phyloP scores from a whole-genome alignment of 2,888 invertebrate genomes.

The Oasisia sp. region DNA sequence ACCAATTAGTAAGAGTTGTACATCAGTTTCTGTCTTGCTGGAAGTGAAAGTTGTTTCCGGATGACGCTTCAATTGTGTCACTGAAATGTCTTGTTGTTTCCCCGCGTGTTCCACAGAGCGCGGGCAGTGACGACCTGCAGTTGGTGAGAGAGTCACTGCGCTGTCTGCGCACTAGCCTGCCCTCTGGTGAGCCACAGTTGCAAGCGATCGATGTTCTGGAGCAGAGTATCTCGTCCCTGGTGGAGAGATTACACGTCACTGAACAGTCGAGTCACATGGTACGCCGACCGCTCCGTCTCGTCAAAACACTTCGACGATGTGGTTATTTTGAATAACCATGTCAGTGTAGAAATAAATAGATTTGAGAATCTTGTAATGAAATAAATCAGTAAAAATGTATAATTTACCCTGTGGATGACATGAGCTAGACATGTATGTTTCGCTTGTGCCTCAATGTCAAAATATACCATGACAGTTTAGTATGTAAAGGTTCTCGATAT shows the following conservation, averaged over 20 bases:
- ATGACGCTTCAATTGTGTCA: neutral
- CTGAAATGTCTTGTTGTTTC: neutral
- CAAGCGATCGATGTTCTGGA: slow-evolving; percentile 66
- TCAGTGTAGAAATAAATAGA: too few relatives aligned
- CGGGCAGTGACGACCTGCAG: slow-evolving; percentile 36
- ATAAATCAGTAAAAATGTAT: too few relatives aligned
- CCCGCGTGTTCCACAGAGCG: slow-evolving; percentile 28
- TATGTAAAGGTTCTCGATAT: too few relatives aligned
- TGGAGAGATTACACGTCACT: slow-evolving; percentile 58
- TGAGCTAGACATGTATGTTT: too few relatives aligned
- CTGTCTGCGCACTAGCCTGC: slow-evolving; percentile 62
- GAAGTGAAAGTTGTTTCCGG: neutral
- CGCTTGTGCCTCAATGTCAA: too few relatives aligned
- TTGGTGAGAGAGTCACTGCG: slow-evolving; percentile 64
- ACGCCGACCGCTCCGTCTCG: neutral
- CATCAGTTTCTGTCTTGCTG: too few relatives aligned
- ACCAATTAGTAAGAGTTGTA: too few relatives aligned
- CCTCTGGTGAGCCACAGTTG: slow-evolving; percentile 62
- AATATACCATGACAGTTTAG: too few relatives aligned
- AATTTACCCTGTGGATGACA: too few relatives aligned
- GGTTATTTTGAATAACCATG: too few relatives aligned
- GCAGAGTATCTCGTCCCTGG: slow-evolving; percentile 63
- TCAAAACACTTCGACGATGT: too few relatives aligned
- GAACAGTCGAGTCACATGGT: slow-evolving; percentile 22
- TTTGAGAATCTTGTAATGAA: too few relatives aligned